phyloP scores from a whole-genome alignment of 2,888 invertebrate species.

The Sphaerolaimus hirsutus region DNA sequence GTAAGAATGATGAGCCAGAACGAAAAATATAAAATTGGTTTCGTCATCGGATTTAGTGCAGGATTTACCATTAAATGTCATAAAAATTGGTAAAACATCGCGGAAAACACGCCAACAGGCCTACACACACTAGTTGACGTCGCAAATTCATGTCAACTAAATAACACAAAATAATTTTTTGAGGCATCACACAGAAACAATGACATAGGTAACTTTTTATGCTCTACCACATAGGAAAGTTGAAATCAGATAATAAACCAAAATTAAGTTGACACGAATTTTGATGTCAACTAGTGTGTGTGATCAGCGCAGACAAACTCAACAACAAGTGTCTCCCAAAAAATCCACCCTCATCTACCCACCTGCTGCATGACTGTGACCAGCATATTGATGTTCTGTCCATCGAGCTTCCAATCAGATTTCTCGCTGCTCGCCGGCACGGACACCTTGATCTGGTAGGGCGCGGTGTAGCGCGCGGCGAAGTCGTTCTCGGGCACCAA shows the following conservation, averaged over 20 bases:
- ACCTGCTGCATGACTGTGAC: conserved; percentile 48
- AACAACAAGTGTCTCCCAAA: too few relatives aligned
- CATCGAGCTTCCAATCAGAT: conserved; percentile 77
- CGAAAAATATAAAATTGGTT: neutral
- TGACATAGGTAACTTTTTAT: neutral
- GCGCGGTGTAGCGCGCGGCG: conserved; percentile 19
- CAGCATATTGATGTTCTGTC: conserved; percentile 54
- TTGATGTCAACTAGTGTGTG: too few relatives aligned
- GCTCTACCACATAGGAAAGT: too few relatives aligned
- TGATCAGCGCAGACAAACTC: too few relatives aligned
- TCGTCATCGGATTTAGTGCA: neutral
- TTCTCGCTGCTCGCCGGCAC: conserved; percentile 65
- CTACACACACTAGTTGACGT: too few relatives aligned
- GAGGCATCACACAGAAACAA: neutral
- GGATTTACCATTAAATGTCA: too few relatives aligned
- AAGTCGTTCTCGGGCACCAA: conserved; percentile 67
- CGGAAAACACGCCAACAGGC: too few relatives aligned
- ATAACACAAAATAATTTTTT: neutral
- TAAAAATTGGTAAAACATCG: too few relatives aligned
- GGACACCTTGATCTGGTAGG: too few relatives aligned
- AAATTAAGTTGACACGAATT: too few relatives aligned
- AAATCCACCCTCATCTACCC: conserved; percentile 14
- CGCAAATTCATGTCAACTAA: too few relatives aligned
- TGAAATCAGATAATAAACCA: too few relatives aligned
- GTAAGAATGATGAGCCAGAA: neutral